phyloP scores from a whole-genome alignment of 2,888 invertebrate genomes.

The Bugula neritina region DNA sequence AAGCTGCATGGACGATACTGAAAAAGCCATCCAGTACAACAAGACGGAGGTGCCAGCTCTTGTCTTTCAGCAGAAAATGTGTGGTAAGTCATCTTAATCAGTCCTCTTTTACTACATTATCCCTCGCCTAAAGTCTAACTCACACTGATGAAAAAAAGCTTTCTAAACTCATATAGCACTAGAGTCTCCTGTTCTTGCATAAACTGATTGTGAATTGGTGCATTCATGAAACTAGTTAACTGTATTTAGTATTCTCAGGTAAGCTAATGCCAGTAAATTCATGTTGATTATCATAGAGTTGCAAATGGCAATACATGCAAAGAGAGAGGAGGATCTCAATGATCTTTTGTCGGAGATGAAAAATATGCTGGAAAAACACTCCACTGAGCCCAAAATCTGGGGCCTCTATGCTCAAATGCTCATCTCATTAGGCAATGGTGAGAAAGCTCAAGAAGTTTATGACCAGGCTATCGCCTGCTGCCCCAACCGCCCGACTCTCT shows the following conservation, averaged over 20 bases:
- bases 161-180: no score
- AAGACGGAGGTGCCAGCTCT: not conserved
- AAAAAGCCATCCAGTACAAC: not conserved
- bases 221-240: no score
- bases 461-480: not conserved
- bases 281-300: no score
- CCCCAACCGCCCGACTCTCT: not conserved
- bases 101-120: no score
- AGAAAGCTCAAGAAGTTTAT: not conserved
- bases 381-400: not conserved
- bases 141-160: no score
- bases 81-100: no score
- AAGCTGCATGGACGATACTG: not conserved
- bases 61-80: not conserved
- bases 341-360: not conserved
- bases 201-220: no score
- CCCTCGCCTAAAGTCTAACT: no score
- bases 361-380: not conserved
- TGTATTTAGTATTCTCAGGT: no score
- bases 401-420: not conserved
- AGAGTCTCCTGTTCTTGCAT: no score
- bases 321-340: not conserved
- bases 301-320: not conserved
- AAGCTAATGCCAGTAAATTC: no score
- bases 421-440: not conserved